phyloP scores from a whole-genome alignment of 2,113 vertebrate species.

The Gambusia holbrooki region DNA sequence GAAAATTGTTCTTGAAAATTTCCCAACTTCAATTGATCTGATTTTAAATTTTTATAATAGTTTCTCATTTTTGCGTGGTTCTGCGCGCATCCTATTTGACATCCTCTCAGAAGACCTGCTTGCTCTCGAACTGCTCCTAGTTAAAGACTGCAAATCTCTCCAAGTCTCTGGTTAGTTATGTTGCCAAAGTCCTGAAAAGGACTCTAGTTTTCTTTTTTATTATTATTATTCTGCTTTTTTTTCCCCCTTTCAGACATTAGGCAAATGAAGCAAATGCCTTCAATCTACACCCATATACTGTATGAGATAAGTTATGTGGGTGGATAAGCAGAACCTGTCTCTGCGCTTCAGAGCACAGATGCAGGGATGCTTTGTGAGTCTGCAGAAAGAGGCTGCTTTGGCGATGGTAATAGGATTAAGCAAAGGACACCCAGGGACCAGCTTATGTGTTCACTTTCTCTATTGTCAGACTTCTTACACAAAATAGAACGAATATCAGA shows the following conservation, averaged over 20 bases:
- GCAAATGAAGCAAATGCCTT: constrained; percentile 71
- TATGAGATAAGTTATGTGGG: constrained; percentile 67
- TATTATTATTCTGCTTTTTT: constrained; percentile 41
- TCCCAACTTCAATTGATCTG: constrained; percentile 1
- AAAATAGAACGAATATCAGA: constrained; percentile 55
- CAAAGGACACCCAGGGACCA: constrained; percentile 73
- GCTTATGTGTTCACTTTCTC: constrained; percentile 73
- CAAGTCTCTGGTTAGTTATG: constrained; percentile 65
- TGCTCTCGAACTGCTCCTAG: constrained; percentile 46
- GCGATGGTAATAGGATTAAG: constrained; percentile 75
- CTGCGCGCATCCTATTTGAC: neutral
- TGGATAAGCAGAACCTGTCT: constrained; percentile 56
- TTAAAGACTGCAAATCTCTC: constrained; percentile 46
- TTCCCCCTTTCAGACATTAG: constrained; percentile 62
- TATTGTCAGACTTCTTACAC: constrained; percentile 57
- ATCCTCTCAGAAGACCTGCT: constrained; percentile 46
- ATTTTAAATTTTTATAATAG: neutral
- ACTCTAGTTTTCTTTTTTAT: constrained; percentile 60
- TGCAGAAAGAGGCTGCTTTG: constrained; percentile 69
- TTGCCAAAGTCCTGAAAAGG: constrained; percentile 52
- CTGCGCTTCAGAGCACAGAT: constrained; percentile 65
- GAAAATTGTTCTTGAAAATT: neutral
- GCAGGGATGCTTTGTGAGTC: constrained; percentile 67
- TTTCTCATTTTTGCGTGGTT: neutral
- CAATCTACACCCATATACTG: constrained; percentile 64